phyloP scores from a whole-genome alignment of 1,140 invertebrate species.

The Panagrolaimus sp. region DNA sequence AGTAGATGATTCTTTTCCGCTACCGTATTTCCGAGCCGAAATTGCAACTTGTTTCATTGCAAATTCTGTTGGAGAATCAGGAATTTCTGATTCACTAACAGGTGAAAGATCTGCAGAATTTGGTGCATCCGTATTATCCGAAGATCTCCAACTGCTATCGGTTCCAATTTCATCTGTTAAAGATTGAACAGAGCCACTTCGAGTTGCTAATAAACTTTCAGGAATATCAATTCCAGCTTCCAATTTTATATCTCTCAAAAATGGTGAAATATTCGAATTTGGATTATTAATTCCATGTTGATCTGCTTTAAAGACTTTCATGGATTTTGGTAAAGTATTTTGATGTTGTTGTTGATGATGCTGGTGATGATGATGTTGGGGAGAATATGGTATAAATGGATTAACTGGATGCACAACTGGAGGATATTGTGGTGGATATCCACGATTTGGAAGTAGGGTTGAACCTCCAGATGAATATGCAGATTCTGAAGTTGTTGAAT shows the following conservation, averaged over 20 bases:
- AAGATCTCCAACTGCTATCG: conserved; percentile 19
- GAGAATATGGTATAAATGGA: background rate
- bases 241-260: conserved; percentile 11
- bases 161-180: conserved; percentile 18
- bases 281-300: background rate
- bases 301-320: background rate
- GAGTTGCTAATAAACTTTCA: conserved; percentile 14
- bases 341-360: background rate
- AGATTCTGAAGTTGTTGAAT: background rate
- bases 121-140: conserved; percentile 20
- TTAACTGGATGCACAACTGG: background rate
- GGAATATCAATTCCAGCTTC: conserved; percentile 21
- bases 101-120: conserved; percentile 17
- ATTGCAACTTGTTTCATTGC: conserved; percentile 14
- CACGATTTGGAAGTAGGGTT: background rate
- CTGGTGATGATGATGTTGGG: background rate
- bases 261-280: background rate
- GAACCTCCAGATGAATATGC: background rate
- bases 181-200: conserved; percentile 23
- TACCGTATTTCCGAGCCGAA: background rate
- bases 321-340: background rate
- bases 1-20: background rate
- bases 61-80: conserved; percentile 22
- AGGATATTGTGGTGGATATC: background rate
- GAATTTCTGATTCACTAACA: conserved; percentile 1